Evolutionary conservation across 2,113 vertebrate species (phyloP).

Genomic region (Scartelaos histophorus): DNA sequence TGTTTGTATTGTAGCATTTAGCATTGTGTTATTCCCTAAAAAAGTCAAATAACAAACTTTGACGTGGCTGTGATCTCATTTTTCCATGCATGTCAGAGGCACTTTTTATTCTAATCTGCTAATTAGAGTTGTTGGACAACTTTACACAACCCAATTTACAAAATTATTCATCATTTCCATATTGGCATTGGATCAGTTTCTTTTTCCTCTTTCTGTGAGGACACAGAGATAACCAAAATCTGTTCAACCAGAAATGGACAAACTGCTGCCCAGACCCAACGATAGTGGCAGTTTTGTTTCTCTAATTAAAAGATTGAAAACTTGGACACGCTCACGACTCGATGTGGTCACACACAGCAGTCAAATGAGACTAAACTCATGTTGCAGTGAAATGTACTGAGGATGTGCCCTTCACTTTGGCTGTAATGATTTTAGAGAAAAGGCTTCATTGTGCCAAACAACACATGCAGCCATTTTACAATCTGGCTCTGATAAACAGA

Average conservation of each 20-base stretch:
- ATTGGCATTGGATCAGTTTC: constrained; percentile 31
- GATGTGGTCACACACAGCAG: neutral
- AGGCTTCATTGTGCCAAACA: constrained; percentile 23
- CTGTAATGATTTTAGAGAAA: constrained; percentile 40
- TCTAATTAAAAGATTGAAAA: neutral
- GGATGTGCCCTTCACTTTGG: constrained; percentile 44
- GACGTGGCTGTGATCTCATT: neutral
- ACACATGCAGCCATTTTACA: constrained; percentile 25
- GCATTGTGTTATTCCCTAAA: neutral
- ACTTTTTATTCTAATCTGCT: neutral
- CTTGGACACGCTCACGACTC: neutral
- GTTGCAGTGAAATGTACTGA: constrained; percentile 22
- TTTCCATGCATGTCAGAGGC: neutral
- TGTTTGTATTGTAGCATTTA: neutral
- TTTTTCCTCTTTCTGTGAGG: constrained; percentile 17
- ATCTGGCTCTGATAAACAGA: constrained; percentile 9
- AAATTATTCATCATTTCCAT: constrained; percentile 54
- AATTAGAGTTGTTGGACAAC: neutral
- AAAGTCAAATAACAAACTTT: neutral
- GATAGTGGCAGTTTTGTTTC: neutral
- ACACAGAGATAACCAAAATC: constrained; percentile 16
- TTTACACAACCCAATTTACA: neutral
- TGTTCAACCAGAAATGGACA: constrained; percentile 12
- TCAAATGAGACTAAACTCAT: neutral
- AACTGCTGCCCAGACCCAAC: constrained; percentile 17